Conservation (phyloP, 92 coral and sea anemone species). For the Phymanthus crucifer region DNA sequence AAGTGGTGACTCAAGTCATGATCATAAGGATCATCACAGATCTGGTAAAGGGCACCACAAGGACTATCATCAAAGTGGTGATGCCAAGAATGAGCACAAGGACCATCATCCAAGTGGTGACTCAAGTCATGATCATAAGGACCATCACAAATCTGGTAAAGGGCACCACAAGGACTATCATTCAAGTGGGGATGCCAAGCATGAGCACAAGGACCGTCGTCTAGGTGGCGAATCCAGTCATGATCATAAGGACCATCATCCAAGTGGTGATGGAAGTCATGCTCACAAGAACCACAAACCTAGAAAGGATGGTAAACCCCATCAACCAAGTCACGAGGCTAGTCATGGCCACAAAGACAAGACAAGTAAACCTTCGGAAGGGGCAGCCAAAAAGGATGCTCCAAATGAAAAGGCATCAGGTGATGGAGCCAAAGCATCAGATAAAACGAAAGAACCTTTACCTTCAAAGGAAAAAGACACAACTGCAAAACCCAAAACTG, state of each 20-base stretch:
- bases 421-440: constrained; percentile 7
- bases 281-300: constrained; percentile 11
- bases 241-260: constrained; percentile 23
- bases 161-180: constrained; percentile 22
- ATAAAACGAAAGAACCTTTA: background rate
- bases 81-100: background rate
- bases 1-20: constrained; percentile 10
- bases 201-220: constrained; percentile 5
- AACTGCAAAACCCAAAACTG: background rate
- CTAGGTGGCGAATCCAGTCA: background rate
- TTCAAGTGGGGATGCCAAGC: background rate
- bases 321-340: background rate
- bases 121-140: constrained; percentile 20
- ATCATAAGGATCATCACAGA: constrained; percentile 24
- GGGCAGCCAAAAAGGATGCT: constrained; percentile 12
- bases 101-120: constrained; percentile 29
- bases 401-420: constrained; percentile 9
- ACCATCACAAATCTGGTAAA: constrained; percentile 1
- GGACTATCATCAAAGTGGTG: constrained; percentile 8
- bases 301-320: constrained; percentile 29
- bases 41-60: constrained; percentile 22
- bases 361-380: constrained; percentile 1
- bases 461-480: background rate
- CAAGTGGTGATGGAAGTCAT: background rate
- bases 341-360: constrained; percentile 11